phyloP scores from a whole-genome alignment of 2,888 invertebrate species.

The Willowsia nigromaculata region DNA sequence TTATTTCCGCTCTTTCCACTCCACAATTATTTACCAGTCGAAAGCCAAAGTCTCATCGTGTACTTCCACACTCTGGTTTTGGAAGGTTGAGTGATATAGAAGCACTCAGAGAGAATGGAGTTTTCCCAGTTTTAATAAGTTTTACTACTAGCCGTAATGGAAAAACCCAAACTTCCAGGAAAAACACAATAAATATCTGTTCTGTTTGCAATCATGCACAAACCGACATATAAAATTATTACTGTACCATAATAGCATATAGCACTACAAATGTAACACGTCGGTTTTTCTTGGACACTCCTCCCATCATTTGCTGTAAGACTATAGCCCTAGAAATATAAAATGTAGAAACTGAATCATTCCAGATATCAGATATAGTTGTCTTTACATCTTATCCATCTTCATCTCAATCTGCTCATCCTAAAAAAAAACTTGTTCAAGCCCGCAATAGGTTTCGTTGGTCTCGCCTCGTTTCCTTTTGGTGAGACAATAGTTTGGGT shows the following conservation, averaged over 20 bases:
- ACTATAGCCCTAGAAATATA: background rate
- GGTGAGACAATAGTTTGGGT: background rate
- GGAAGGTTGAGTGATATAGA: slow-evolving; percentile 11
- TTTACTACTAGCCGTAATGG: background rate
- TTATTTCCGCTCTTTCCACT: slow-evolving; percentile 8
- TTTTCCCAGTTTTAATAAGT: slow-evolving; percentile 20
- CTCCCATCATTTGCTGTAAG: background rate
- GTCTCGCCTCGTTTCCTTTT: background rate
- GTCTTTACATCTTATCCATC: background rate
- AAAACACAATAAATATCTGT: background rate
- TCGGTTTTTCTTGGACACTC: background rate
- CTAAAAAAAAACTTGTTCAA: background rate
- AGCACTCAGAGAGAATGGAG: background rate
- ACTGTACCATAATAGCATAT: background rate
- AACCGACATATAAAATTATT: background rate
- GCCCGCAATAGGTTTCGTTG: background rate
- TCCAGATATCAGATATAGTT: background rate
- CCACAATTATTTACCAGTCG: background rate
- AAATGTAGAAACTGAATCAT: background rate
- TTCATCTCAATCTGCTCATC: background rate
- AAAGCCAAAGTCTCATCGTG: background rate
- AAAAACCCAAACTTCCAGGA: slow-evolving; percentile 1
- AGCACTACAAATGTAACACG: background rate
- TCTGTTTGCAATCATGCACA: background rate
- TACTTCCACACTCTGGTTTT: background rate